Evolutionary conservation across 2,113 vertebrate genomes (phyloP), one percentile per base, ranked within the genome.

Genomic region (Cyphomyrus plagiostoma): DNA sequence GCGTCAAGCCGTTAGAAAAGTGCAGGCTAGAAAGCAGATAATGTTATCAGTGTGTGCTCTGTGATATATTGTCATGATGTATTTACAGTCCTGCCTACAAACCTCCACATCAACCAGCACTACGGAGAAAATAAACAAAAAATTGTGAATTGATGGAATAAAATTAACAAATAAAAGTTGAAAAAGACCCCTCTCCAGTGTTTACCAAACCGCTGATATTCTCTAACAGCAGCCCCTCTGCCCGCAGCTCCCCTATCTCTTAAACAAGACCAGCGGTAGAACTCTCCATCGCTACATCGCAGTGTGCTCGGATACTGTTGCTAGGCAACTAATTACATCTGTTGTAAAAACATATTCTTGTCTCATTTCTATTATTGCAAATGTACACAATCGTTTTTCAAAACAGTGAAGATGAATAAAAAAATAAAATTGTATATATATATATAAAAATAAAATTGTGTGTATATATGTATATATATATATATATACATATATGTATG

Each of bases 301-400:
- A 89, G 39, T 42, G 74, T 53, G 30, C 70, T 83, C 74, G 46
- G 89, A 56, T 89, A 87, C 86, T 45, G 86, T 89, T 91, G 86
- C 90, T 91, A 88, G 86, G 90, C 77, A 89, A 89, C 90, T 89
- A 88, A 90, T 90, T 83, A 90, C 52, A 88, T 80, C 89, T 90
- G 85, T 77, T 88, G 86, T 82, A 87, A 86, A 87, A 88, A 82
- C 49, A 52, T 13, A 89, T 82, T 90, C 45, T 77, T 90, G 46
- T 49, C 10, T 52, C 53, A 56, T 87, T 58, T 52, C 30, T 30
- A 83, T 82, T 26, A 62, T n/a, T 74, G 66, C 87, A 90, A 82
- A 48, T 30, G 53, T 62, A 46, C 74, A 49, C 70, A 48, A 15
- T 82, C 3, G 3, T 50, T 50, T 74, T 30, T 84, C 2, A 46